Base-by-base conservation (phyloP, 2,797 vertebrate genomes). In the Ambastaia sidthimunki region DNA sequence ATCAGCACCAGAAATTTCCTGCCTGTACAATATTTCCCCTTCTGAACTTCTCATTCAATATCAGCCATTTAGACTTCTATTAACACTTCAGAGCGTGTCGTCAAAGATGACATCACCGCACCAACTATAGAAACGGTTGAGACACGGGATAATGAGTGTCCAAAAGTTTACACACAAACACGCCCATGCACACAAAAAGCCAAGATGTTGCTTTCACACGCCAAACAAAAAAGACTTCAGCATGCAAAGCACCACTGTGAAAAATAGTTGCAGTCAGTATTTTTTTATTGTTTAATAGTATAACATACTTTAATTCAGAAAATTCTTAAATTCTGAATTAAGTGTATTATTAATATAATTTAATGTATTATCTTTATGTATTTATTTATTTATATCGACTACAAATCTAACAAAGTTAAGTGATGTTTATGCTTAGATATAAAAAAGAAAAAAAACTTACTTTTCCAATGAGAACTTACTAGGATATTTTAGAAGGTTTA, bases 201-300 rank as follows among this genome's bases (percentile, higher is more conserved):
- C n/a, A 82, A 83, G 83, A 62, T 79, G 80, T 87, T 89, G 86
- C 85, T 87, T 89, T 84, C 86, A 71, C 74, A 74, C 84, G 87
- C 88, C 88, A 87, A 86, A 80, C 72, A 83, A 72, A 86, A 84
- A 15, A 25, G 48, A 73, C 62, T 47, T 52, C 80, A 23, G 28
- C 83, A 85, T 85, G 86, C 87, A 86, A 87, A 87, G 60, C 82
- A 84, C n/a, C 18, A 37, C 62, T 65, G 60, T 31, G n/a, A 65
- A 37, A 18, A 65, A n/a, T 12, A 37, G 37, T 4, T 10, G 28
- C 37, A 44, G 41, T 44, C 62, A 4, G 25, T 31, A 28, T 62
- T n/a, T 54, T 11, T 59, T 13, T 25, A 23, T 18, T 16, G 59
- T 25, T 60, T 60, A 25, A 23, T 23, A 60, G 57, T 15, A 63